These are phyloP conservation scores for Syndactyla subalaris DNA, from an alignment of 2,797 vertebrate species.

Conservation along the genomic window DNA sequence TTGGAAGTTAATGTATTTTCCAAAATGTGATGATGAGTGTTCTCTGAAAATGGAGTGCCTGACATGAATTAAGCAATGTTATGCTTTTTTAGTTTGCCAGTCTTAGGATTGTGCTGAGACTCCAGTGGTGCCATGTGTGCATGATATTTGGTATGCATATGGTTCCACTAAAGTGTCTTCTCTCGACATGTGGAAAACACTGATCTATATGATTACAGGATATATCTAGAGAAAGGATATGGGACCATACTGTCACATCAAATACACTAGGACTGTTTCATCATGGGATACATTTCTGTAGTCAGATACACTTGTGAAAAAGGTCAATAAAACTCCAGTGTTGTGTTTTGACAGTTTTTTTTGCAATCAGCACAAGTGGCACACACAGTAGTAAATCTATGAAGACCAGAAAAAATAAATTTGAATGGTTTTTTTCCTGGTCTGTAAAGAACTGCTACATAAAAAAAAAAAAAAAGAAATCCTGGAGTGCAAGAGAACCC, in stretches of 20 bases:
- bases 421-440: background rate
- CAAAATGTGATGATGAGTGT: background rate
- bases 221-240: background rate
- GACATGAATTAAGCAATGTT: background rate
- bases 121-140: accelerated
- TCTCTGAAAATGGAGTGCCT: background rate
- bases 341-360: background rate
- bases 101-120: background rate
- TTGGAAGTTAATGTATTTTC: background rate
- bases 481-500: background rate
- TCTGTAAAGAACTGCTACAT: background rate
- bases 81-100: background rate
- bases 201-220: background rate
- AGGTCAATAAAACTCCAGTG: background rate
- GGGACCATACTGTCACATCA: background rate
- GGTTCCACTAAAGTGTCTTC: background rate
- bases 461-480: background rate
- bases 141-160: background rate
- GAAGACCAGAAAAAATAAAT: background rate
- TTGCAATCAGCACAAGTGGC: background rate
- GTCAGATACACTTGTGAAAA: background rate
- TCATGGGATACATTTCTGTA: background rate
- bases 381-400: background rate
- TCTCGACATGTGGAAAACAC: background rate
- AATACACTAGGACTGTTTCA: background rate